Evolutionary conservation across 2,797 vertebrate species (phyloP).

Genomic region (Psittacula derbiana): DNA sequence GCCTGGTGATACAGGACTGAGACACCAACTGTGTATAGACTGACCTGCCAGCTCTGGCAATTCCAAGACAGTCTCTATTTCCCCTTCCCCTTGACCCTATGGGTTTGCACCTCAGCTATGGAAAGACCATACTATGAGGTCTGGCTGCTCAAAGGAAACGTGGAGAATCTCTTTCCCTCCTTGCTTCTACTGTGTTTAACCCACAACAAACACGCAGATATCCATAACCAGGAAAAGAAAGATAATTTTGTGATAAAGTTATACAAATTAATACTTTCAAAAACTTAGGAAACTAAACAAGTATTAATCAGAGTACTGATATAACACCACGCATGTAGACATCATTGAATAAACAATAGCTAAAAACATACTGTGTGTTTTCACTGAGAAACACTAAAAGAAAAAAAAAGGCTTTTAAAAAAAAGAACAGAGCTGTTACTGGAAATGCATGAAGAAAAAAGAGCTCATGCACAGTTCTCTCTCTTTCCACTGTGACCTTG

Average conservation of each 20-base stretch:
- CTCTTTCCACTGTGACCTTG: neutral
- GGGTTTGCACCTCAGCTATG: neutral
- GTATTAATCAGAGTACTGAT: neutral
- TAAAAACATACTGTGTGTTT: neutral
- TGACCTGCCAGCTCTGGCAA: neutral
- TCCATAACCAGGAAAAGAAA: neutral
- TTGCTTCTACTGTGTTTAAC: neutral
- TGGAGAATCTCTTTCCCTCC: neutral
- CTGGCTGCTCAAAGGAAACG: fast-evolving
- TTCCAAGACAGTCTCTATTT: neutral
- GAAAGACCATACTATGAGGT: neutral
- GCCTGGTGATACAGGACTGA: neutral
- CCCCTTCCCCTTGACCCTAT: fast-evolving
- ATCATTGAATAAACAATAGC: neutral
- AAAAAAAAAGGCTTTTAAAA: neutral
- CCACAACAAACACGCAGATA: neutral
- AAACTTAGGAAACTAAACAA: neutral
- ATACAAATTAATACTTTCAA: neutral
- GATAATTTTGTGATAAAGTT: neutral
- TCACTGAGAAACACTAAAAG: neutral
- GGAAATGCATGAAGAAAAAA: neutral
- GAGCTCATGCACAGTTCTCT: neutral
- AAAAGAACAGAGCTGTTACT: neutral
- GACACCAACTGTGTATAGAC: neutral
- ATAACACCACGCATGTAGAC: neutral